phyloP scores from a whole-genome alignment of 2,888 invertebrate genomes.

The Microchrysa polita region DNA sequence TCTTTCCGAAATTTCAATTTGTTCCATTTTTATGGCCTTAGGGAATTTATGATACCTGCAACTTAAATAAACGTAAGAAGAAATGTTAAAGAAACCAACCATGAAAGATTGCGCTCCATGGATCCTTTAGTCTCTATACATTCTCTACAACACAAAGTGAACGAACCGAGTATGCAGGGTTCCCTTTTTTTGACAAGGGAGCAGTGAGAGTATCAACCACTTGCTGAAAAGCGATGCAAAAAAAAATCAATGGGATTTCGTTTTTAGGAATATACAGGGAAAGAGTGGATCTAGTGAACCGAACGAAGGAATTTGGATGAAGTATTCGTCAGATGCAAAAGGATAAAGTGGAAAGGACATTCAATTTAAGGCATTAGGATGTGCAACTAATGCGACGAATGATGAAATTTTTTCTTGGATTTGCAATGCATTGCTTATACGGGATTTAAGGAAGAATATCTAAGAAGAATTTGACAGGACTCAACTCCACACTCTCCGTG shows the following conservation, averaged over 20 bases:
- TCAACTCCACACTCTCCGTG: too few species aligned
- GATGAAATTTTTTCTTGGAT: too few species aligned
- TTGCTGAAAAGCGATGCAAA: neutral
- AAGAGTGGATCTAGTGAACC: slow-evolving; percentile 11
- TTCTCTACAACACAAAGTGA: neutral
- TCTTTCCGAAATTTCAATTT: slow-evolving; percentile 48
- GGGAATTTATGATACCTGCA: slow-evolving; percentile 49
- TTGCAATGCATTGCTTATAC: too few species aligned
- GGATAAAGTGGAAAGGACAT: slow-evolving; percentile 11
- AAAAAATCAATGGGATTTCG: neutral
- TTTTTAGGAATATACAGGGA: neutral
- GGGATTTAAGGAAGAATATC: too few species aligned
- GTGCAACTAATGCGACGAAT: neutral
- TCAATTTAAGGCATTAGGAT: slow-evolving; percentile 7
- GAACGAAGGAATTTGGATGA: neutral
- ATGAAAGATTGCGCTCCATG: slow-evolving; percentile 33
- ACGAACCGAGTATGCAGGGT: slow-evolving; percentile 1
- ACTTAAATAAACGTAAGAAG: slow-evolving; percentile 44
- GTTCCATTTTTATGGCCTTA: slow-evolving; percentile 48
- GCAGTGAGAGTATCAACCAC: too few species aligned
- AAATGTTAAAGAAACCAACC: slow-evolving; percentile 27
- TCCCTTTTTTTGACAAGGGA: neutral
- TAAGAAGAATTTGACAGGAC: too few species aligned
- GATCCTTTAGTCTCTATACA: neutral
- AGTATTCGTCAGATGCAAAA: neutral